These are phyloP conservation scores for Zaprionus bogoriensis DNA, from an alignment of 2,888 invertebrate species.

Conservation along the genomic window DNA sequence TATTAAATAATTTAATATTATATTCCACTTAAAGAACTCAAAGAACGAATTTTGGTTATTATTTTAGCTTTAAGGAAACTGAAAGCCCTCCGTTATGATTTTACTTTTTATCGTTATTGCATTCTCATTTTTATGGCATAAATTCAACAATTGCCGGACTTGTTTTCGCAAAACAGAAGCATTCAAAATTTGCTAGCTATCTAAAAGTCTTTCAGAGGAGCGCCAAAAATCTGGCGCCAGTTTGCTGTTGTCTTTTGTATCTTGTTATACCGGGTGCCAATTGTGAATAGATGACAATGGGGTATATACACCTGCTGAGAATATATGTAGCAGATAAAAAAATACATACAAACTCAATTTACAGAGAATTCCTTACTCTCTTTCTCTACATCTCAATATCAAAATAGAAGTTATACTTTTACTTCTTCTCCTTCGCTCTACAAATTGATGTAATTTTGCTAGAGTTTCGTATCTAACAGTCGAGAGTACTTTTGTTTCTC, in stretches of 20 bases:
- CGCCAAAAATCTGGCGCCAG: conserved; percentile 62
- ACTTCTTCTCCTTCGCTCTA: too few species aligned
- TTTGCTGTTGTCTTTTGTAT: conserved; percentile 60
- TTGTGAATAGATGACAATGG: not conserved
- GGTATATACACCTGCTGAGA: not conserved
- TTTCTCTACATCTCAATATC: conserved; percentile 19
- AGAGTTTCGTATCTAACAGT: not conserved
- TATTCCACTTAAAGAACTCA: too few species aligned
- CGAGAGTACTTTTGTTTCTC: not conserved
- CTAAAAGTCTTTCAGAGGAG: conserved; percentile 23
- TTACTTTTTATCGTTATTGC: not conserved
- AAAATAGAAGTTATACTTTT: too few species aligned
- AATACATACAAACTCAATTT: too few species aligned
- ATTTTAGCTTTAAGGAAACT: not conserved
- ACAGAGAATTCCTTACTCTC: too few species aligned
- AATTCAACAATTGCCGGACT: conserved; percentile 32
- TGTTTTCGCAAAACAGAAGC: conserved; percentile 10
- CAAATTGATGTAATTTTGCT: too few species aligned
- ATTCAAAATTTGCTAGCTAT: conserved; percentile 12
- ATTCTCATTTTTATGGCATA: conserved; percentile 25
- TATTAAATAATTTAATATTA: too few species aligned
- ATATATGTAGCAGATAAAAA: not conserved
- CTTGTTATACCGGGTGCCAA: conserved; percentile 1
- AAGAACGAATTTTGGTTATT: not conserved
- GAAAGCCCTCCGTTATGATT: not conserved